phyloP scores from a whole-genome alignment of 2,113 vertebrate genomes.

The Barnardius zonarius region DNA sequence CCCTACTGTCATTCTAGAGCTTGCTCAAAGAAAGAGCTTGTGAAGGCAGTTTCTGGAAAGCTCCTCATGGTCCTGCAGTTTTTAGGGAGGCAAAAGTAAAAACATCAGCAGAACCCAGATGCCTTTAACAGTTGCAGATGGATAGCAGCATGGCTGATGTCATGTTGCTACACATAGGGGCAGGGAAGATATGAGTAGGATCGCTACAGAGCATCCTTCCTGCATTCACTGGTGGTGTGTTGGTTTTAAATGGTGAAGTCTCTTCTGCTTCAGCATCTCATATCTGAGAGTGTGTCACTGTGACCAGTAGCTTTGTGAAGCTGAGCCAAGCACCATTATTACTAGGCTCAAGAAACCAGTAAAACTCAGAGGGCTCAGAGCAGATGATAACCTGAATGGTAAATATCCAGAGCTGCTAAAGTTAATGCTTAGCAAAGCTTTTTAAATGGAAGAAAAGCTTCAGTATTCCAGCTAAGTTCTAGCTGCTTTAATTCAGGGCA shows the following conservation, averaged over 20 bases:
- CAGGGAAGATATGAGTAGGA: not conserved
- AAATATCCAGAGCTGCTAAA: not conserved
- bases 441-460: not conserved
- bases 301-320: not conserved
- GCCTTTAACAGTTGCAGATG: not conserved
- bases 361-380: not conserved
- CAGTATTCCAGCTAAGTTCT: not conserved
- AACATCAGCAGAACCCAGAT: not conserved
- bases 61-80: not conserved
- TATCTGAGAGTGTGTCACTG: not conserved
- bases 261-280: not conserved
- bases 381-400: not conserved
- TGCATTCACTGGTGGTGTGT: not conserved
- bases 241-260: not conserved
- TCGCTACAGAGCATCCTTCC: not conserved
- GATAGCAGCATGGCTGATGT: not conserved
- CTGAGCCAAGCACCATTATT: not conserved
- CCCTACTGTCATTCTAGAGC: not conserved
- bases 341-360: not conserved
- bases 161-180: not conserved
- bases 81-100: not conserved
- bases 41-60: not conserved
- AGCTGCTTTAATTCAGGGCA: not conserved
- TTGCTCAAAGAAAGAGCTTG: not conserved
- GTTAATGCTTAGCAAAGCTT: not conserved